Evolutionary conservation across 2,113 vertebrate species (phyloP), one percentile per base, ranked within the genome.

Genomic region (Choloepus hoffmanni): DNA sequence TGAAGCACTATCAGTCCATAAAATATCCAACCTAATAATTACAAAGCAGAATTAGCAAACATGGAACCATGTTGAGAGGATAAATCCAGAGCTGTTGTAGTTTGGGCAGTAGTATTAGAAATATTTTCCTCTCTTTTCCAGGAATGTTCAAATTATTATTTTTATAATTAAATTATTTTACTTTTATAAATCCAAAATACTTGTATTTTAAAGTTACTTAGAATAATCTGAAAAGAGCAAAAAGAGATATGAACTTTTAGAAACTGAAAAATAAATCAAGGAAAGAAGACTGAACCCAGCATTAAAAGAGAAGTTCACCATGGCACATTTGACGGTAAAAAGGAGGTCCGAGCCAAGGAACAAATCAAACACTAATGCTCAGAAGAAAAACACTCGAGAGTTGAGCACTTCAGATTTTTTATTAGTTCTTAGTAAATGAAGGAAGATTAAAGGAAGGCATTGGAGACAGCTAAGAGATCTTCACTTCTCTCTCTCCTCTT

Each of bases 361-460:
- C 89, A 93, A 97, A 84, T 95, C 95, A 95, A 97, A 96, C 89
- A 93, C 90, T 77, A 97, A 70, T 91, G 89, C 84, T 76, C 86
- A 91, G 79, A 96, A 96, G 90, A 92, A 97, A 97, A 96, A 78
- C 92, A 94, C 94, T 97, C 50, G 76, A 96, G 87, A 97, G 90
- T 95, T 96, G 97, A 96, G 92, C 77, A 96, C 94, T 97, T 97
- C 87, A 95, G 94, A 85, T 68, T 96, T 97, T 97, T 96, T 96
- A 96, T 96, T 97, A 97, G 96, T 96, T 97, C 96, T 96, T 96
- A 96, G 96, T 95, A 97, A 98, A 97, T 97, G 96, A 96, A 96
- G 92, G 74, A 95, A 97, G 97, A 97, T 98, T 96, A 97, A 98
- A 98, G 97, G 93, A 93, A 96, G 95, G 96, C 93, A 90, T 70